These are phyloP conservation scores for Nasonia vitripennis DNA, from an alignment of 1,140 invertebrate genomes.

Conservation along the genomic window DNA sequence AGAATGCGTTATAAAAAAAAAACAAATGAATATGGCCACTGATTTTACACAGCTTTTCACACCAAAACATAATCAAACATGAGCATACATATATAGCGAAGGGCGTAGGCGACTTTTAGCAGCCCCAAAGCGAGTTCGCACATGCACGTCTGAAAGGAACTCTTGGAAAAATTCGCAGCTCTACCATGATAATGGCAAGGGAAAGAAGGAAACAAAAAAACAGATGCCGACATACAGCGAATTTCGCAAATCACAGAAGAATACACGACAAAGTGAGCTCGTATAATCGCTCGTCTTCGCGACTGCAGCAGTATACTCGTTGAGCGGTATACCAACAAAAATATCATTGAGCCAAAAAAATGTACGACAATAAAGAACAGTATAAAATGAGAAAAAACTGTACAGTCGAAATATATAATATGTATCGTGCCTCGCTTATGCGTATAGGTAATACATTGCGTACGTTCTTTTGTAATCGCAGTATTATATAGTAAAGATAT, in stretches of 20 bases:
- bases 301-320: not conserved
- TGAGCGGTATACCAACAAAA: not conserved
- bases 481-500: not conserved
- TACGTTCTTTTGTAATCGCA: conserved; percentile 8
- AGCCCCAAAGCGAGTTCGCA: not conserved
- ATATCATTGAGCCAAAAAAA: not conserved
- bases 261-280: not conserved
- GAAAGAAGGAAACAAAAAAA: not conserved
- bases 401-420: not conserved
- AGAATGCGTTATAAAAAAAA: not conserved
- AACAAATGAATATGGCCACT: too few species aligned
- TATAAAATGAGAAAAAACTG: not conserved
- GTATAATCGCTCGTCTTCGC: not conserved
- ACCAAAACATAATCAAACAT: conserved; percentile 30
- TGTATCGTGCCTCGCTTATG: not conserved
- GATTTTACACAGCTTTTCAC: not conserved
- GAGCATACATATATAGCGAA: not conserved
- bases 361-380: conserved; percentile 3
- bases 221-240: not conserved
- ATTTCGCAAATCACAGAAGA: not conserved
- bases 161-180: not conserved
- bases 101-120: not conserved
- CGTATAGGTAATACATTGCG: not conserved
- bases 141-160: not conserved
- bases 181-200: conserved; percentile 12